A percentile compares a stretch with the other conserved stretches of the same genome.
Conservation (phyloP, 2,888 invertebrate species). For the Cheilosia soror region DNA sequence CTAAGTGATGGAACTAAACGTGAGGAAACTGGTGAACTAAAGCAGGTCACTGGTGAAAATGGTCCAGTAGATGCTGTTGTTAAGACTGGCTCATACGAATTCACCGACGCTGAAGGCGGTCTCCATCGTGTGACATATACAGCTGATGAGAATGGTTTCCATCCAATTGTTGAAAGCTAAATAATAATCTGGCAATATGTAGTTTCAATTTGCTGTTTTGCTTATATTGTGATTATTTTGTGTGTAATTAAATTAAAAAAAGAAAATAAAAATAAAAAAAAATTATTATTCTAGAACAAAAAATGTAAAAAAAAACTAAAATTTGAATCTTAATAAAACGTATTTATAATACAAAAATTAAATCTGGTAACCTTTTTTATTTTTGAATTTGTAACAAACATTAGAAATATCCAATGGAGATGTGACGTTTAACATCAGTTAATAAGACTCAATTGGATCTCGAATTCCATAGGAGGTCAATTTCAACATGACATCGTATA, state of each 20-base stretch:
- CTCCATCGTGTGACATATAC: conserved; percentile 78
- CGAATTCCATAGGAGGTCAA: too few relatives aligned
- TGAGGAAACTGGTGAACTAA: conserved; percentile 77
- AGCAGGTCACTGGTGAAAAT: conserved; percentile 76
- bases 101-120: conserved; percentile 77
- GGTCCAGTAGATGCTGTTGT: conserved; percentile 77
- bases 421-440: too few relatives aligned
- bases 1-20: conserved; percentile 77
- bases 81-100: conserved; percentile 78
- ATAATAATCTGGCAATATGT: conserved; percentile 32
- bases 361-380: background rate
- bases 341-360: conserved; percentile 53
- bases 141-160: conserved; percentile 79
- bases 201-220: conserved; percentile 63
- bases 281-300: conserved; percentile 55
- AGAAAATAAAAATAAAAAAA: conserved; percentile 44
- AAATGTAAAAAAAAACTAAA: conserved; percentile 10
- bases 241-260: conserved; percentile 54
- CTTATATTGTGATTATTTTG: conserved; percentile 70
- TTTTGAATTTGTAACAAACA: background rate
- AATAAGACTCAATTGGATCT: too few relatives aligned
- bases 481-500: too few relatives aligned
- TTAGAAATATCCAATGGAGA: too few relatives aligned
- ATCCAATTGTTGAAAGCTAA: conserved; percentile 77
- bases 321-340: conserved; percentile 69